Conservation (phyloP, 1,140 invertebrate genomes). For the Adoxophyes honmai region DNA sequence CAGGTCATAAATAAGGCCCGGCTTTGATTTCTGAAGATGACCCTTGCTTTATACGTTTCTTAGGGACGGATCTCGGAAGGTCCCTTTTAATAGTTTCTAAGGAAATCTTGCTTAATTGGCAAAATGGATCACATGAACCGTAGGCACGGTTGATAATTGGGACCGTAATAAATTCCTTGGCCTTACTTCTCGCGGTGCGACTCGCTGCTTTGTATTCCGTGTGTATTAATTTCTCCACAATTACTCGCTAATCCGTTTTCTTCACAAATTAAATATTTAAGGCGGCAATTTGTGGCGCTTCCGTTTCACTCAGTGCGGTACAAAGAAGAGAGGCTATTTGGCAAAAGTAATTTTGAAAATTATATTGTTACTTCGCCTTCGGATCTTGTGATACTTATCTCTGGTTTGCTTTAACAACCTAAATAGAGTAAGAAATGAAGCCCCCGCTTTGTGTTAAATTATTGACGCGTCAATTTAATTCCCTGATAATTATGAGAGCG, state of each 20-base stretch:
- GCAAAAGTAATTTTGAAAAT: constrained; percentile 66
- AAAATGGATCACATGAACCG: constrained; percentile 56
- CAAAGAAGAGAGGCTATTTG: constrained; percentile 59
- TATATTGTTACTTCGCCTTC: constrained; percentile 67
- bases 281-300: constrained; percentile 65
- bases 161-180: constrained; percentile 34
- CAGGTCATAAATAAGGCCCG: constrained; percentile 70
- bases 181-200: constrained; percentile 1
- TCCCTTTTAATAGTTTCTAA: constrained; percentile 64
- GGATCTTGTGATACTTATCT: constrained; percentile 71
- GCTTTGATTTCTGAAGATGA: constrained; percentile 72
- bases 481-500: neutral
- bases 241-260: constrained; percentile 62
- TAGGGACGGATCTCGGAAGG: constrained; percentile 44
- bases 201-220: constrained; percentile 20
- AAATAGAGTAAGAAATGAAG: constrained; percentile 60
- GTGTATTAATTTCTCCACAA: constrained; percentile 53
- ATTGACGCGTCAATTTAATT: constrained; percentile 21
- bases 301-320: constrained; percentile 48
- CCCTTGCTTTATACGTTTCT: constrained; percentile 48
- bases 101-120: constrained; percentile 57
- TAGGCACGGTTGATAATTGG: constrained; percentile 25
- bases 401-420: constrained; percentile 64
- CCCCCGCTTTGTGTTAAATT: constrained; percentile 43
- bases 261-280: constrained; percentile 70